Percentiles rank a stretch among this genome's conserved stretches.
phyloP scores from a whole-genome alignment of 2,888 invertebrate species.

The Agapostemon virescens region DNA sequence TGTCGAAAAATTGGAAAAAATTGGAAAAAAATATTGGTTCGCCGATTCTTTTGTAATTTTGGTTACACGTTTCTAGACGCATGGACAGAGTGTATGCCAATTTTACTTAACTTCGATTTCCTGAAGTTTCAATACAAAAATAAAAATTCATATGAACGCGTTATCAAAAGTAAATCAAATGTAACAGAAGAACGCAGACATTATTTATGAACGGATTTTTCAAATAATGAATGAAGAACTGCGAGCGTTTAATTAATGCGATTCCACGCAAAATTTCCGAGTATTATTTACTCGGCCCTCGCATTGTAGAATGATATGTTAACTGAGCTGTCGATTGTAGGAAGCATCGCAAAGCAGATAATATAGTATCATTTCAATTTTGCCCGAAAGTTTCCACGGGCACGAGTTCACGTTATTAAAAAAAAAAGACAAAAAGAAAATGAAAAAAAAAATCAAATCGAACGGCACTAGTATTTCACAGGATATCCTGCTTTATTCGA shows the following conservation, averaged over 20 bases:
- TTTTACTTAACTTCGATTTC: no score
- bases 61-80: no score
- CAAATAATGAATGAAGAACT: neutral
- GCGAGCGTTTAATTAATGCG: neutral
- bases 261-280: neutral
- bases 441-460: neutral
- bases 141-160: neutral
- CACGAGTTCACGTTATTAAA: neutral
- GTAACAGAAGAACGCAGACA: neutral
- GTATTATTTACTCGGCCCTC: neutral
- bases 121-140: no score
- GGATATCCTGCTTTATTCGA: neutral
- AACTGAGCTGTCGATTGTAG: neutral
- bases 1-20: no score
- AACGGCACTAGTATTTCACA: neutral
- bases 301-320: neutral
- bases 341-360: neutral
- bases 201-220: neutral
- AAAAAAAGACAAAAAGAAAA: no score
- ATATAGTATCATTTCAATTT: neutral
- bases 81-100: no score
- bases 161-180: neutral
- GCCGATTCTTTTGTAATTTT: no score
- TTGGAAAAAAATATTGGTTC: no score
- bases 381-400: neutral